A percentile compares a stretch with the other conserved stretches of the same genome.
These are phyloP conservation scores for Channallabes apus DNA, from an alignment of 2,797 vertebrate species.

Conservation along the genomic window DNA sequence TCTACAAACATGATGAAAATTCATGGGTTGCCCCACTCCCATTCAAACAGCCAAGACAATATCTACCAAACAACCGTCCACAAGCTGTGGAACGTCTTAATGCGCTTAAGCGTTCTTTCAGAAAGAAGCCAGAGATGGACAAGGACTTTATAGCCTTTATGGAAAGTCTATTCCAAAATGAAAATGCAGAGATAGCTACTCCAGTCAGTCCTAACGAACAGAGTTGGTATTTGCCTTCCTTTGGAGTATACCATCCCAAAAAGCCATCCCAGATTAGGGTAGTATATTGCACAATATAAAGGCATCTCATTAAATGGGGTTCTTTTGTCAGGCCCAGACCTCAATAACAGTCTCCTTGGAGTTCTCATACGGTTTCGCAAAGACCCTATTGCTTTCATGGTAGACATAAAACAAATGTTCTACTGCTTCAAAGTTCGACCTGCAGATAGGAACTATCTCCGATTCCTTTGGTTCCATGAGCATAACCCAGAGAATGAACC, in stretches of 20 bases:
- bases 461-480: conserved; percentile 18
- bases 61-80: conserved; percentile 37
- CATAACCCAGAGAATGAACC: conserved; percentile 41
- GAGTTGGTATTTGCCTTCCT: conserved; percentile 31
- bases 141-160: conserved; percentile 46
- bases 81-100: conserved; percentile 47
- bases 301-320: conserved; percentile 42
- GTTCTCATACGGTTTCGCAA: too few species aligned
- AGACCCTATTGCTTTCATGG: neutral
- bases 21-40: conserved; percentile 9
- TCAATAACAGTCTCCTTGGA: too few species aligned
- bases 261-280: conserved; percentile 12
- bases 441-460: conserved; percentile 22
- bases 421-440: conserved; percentile 30
- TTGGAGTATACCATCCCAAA: conserved; percentile 26
- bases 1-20: too few species aligned
- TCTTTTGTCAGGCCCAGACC: conserved; percentile 42
- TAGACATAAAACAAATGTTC: conserved; percentile 54
- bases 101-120: conserved; percentile 47
- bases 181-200: conserved; percentile 41
- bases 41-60: conserved; percentile 3
- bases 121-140: conserved; percentile 46
- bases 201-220: conserved; percentile 32
- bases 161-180: conserved; percentile 33
- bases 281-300: neutral